These are phyloP conservation scores for Alloscopus bannaensis DNA, from an alignment of 2,888 invertebrate species.

Conservation along the genomic window DNA sequence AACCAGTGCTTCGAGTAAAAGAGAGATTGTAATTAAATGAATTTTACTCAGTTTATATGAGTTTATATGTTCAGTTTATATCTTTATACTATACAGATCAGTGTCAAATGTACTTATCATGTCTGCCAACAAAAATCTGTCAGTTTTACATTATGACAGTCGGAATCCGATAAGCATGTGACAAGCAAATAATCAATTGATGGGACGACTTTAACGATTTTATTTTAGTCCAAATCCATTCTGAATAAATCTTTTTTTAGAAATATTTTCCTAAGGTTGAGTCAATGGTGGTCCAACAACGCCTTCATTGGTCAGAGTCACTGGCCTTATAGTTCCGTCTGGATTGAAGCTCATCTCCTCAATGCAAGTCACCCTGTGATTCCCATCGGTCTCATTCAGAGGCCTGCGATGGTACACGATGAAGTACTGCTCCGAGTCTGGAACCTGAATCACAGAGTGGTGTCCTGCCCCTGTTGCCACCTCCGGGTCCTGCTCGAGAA, in stretches of 20 bases:
- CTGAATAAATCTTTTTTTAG: neutral
- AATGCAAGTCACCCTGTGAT: slow-evolving; percentile 65
- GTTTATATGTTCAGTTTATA: neutral
- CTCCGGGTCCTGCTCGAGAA: slow-evolving; percentile 65
- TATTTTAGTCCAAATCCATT: too few species aligned
- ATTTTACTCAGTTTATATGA: neutral
- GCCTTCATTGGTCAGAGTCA: slow-evolving; percentile 62
- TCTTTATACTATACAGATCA: neutral
- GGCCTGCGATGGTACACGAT: slow-evolving; percentile 69
- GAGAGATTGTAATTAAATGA: neutral
- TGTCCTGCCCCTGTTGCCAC: slow-evolving; percentile 69
- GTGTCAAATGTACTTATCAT: neutral
- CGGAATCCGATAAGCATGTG: too few species aligned
- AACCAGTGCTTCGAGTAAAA: too few species aligned
- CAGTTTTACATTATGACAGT: neutral
- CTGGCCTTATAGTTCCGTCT: slow-evolving; percentile 61
- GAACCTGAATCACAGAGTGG: slow-evolving; percentile 65
- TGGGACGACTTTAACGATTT: too few species aligned
- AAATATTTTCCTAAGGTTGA: neutral
- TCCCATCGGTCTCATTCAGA: slow-evolving; percentile 51
- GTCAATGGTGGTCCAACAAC: slow-evolving; percentile 42
- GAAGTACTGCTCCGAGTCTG: slow-evolving; percentile 57
- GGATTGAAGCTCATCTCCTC: slow-evolving; percentile 66
- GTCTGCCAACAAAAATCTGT: neutral
- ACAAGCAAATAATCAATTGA: too few species aligned